Percentiles rank a stretch among this genome's conserved stretches.
Conservation (phyloP, 2,113 vertebrate species). For the Pangasianodon gigas region DNA sequence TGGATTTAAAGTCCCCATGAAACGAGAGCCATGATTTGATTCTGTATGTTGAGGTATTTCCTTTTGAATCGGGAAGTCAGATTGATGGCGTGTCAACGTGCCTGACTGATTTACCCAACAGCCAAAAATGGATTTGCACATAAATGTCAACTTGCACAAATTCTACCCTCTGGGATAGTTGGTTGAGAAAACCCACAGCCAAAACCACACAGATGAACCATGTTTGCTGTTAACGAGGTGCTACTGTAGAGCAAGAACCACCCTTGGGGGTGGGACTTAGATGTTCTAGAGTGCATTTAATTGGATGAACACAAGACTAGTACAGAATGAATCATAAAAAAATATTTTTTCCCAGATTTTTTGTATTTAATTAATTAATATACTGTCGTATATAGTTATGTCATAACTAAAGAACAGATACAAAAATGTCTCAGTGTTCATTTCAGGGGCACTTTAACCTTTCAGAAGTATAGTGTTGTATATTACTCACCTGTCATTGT, state of each 20-base stretch:
- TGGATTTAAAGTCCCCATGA: not conserved
- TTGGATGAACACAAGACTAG: too few species aligned
- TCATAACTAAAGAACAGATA: not conserved
- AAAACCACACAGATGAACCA: not conserved
- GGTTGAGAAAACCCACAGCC: not conserved
- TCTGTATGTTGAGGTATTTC: not conserved
- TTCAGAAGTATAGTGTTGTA: not conserved
- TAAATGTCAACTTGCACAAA: not conserved
- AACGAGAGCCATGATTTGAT: not conserved
- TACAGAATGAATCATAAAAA: not conserved
- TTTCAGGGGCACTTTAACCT: not conserved
- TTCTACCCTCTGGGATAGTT: not conserved
- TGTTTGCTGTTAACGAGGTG: not conserved
- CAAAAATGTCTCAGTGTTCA: not conserved
- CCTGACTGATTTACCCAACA: not conserved
- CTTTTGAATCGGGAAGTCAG: not conserved
- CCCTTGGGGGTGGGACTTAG: too few species aligned
- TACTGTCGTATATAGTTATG: too few species aligned
- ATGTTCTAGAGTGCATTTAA: not conserved
- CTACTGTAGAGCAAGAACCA: not conserved
- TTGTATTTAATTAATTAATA: not conserved
- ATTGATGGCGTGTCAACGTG: not conserved
- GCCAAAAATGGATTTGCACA: not conserved
- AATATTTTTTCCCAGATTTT: not conserved
- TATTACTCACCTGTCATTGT: conserved; percentile 54